These are phyloP conservation scores for Coecobrya sp. DNA, from an alignment of 2,888 invertebrate genomes.

Conservation along the genomic window DNA sequence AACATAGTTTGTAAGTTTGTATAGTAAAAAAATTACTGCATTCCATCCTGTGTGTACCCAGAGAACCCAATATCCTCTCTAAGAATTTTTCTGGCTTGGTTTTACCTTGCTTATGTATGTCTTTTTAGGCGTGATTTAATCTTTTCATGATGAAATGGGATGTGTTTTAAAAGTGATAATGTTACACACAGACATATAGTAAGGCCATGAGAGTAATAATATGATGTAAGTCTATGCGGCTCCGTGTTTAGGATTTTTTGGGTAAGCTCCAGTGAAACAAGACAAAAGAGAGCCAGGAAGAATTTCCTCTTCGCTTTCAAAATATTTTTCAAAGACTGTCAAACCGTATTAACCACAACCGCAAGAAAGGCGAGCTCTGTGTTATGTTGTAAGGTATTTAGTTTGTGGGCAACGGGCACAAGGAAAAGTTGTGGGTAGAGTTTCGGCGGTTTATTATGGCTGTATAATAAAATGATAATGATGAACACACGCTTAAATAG, in stretches of 20 bases:
- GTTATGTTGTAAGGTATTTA: too few relatives aligned
- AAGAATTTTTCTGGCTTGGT: too few relatives aligned
- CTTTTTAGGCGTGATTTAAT: conserved; percentile 30
- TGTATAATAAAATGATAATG: too few relatives aligned
- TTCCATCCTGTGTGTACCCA: too few relatives aligned
- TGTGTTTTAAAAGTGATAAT: conserved; percentile 22
- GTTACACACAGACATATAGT: background rate
- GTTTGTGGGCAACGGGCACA: too few relatives aligned
- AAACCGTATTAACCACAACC: conserved; percentile 31
- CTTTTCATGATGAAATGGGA: background rate
- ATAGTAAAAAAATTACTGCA: background rate
- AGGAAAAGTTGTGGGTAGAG: background rate
- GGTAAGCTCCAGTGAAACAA: background rate
- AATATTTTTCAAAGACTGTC: conserved; percentile 41
- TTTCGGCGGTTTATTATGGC: background rate
- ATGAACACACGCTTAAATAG: too few relatives aligned
- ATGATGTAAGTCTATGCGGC: too few relatives aligned
- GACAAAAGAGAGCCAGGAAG: background rate
- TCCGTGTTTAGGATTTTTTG: background rate
- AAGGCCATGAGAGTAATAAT: too few relatives aligned
- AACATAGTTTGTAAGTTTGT: background rate
- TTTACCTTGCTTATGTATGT: background rate
- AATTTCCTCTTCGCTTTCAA: conserved; percentile 17
- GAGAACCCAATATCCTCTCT: background rate
- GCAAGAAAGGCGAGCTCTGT: background rate